These are phyloP conservation scores for Deroptyus accipitrinus DNA, from an alignment of 2,113 vertebrate species.

Conservation along the genomic window DNA sequence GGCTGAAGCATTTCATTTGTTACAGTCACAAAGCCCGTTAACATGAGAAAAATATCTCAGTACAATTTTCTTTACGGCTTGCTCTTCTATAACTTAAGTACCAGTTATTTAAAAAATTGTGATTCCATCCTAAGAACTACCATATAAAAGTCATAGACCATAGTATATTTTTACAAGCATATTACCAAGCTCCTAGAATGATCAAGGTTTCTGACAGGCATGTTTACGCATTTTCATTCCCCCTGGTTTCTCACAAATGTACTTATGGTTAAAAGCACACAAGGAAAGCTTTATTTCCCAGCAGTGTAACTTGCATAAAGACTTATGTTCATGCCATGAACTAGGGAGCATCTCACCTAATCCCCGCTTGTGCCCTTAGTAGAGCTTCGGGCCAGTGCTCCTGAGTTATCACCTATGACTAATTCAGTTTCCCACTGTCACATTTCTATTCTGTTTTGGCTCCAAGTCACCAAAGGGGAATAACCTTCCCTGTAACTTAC, in stretches of 20 bases:
- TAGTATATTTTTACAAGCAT: slow-evolving; percentile 18
- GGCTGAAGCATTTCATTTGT: neutral
- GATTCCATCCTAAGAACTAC: neutral
- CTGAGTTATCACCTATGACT: neutral
- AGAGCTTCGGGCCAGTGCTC: neutral
- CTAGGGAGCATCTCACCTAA: neutral
- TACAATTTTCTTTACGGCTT: slow-evolving; percentile 10
- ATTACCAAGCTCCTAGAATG: neutral
- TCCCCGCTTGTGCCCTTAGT: neutral
- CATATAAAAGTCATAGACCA: slow-evolving; percentile 2
- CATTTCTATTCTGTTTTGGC: neutral
- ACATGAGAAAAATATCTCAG: neutral
- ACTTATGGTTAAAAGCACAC: neutral
- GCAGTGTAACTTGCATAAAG: neutral
- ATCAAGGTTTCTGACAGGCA: neutral
- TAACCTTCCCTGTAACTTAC: neutral
- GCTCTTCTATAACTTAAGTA: neutral
- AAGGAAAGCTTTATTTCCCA: neutral
- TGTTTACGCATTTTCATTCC: neutral
- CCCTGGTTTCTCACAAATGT: neutral
- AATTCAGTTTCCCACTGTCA: neutral
- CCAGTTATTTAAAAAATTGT: neutral
- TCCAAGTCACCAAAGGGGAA: neutral
- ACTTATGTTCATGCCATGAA: neutral
- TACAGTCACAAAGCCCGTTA: slow-evolving; percentile 3